These are phyloP conservation scores for Drosophila teissieri DNA, from an alignment of 1,140 invertebrate genomes.

Conservation along the genomic window DNA sequence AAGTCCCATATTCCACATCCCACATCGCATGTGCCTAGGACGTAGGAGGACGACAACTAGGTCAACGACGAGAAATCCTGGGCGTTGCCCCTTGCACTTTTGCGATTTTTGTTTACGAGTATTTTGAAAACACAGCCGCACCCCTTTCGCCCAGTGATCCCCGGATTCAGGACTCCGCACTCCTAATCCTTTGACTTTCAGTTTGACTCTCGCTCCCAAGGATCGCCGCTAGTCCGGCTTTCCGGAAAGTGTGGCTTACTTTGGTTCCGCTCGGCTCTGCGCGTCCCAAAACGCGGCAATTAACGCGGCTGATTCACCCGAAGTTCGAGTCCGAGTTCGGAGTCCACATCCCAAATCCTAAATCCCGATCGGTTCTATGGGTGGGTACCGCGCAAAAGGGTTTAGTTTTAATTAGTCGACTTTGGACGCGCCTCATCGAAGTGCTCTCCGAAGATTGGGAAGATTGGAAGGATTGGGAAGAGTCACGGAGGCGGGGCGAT, in stretches of 20 bases:
- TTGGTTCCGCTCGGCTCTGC: conserved; percentile 65
- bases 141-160: conserved; percentile 68
- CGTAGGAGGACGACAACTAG: neutral
- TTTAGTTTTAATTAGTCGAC: conserved; percentile 63
- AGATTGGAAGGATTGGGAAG: neutral
- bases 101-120: conserved; percentile 73
- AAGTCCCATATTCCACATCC: neutral
- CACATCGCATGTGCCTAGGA: neutral
- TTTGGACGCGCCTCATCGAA: conserved; percentile 46
- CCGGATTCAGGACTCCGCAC: neutral
- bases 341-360: neutral
- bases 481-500: conserved; percentile 19
- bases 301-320: conserved; percentile 39
- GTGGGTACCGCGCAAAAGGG: conserved; percentile 27
- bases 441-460: neutral
- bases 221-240: conserved; percentile 49
- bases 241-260: conserved; percentile 81
- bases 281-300: conserved; percentile 63
- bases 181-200: conserved; percentile 80
- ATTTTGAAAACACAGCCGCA: conserved; percentile 80
- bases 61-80: neutral
- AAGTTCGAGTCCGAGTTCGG: neutral
- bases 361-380: neutral
- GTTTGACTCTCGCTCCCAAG: conserved; percentile 38
- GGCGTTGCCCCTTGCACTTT: conserved; percentile 45